Evolutionary conservation across 1,140 invertebrate genomes (phyloP), one percentile per base, ranked within the genome.

Genomic region (Cotesia glomerata): DNA sequence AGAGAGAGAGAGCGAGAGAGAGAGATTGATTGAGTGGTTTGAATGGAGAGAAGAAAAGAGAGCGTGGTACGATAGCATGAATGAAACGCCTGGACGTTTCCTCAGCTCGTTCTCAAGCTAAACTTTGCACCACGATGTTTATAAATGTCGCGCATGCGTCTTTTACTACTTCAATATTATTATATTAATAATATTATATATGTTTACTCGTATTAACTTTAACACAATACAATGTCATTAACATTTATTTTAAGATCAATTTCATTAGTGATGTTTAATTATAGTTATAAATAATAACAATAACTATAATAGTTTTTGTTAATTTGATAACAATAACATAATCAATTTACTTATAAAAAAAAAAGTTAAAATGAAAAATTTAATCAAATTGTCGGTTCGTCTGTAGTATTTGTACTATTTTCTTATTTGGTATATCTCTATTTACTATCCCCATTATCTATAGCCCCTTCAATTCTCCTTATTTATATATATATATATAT

Each of bases 381-480:
- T 39, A 61, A 71, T 63, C 51, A 34, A 26, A 71, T 65, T 13
- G 35, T 65, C 9, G 52, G 45, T 61, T 71, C 34, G 32, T 54
- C 51, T 34, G 36, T 35, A 14, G 9, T 14, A 9, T 65, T 14
- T 51, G 18, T 65, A 45, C 9, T 45, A 32, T 32, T 51, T 5
- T 54, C 52, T 54, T 54, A n/a, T 54, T 54, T 32, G 77, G 80
- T 86, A 86, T 85, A 86, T 85, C 85, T 84, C 77, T 86, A 82
- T 86, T 86, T 86, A 82, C 85, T 81, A 84, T 84, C 82, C 82
- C 83, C 80, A 83, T 84, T 86, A 85, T 86, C 85, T 79, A 76
- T 74, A 59, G 72, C 77, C 77, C 76, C 80, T 77, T 73, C 74
- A 52, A 77, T 76, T 76, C 74, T 80, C 75, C 75, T 77, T 74